Percentiles rank a stretch among this genome's conserved stretches.
phyloP scores from a whole-genome alignment of 1,140 invertebrate genomes.

The Palaemon carinicauda region DNA sequence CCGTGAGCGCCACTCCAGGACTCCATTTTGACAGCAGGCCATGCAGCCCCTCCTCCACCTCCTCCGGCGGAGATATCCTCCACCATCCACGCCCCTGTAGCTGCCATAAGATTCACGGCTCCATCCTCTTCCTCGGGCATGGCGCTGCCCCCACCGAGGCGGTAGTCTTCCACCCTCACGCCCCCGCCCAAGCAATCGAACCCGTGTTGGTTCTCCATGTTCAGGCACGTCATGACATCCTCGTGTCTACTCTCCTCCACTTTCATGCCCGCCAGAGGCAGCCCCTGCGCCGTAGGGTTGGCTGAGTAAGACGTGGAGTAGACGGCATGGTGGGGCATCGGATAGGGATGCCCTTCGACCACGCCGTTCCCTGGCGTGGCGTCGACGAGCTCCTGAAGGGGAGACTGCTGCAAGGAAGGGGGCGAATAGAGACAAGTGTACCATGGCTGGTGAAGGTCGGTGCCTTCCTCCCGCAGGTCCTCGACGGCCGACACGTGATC shows the following conservation, averaged over 20 bases:
- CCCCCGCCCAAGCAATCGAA: neutral
- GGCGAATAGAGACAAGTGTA: neutral
- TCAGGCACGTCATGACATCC: neutral
- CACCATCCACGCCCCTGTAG: neutral
- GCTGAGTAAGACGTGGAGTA: neutral
- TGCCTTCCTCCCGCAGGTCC: neutral
- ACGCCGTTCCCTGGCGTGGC: neutral
- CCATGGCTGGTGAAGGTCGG: neutral
- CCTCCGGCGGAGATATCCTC: neutral
- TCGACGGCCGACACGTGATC: neutral
- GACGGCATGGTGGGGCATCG: neutral
- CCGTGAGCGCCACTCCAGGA: neutral
- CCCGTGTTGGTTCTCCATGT: neutral
- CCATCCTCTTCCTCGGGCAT: no score
- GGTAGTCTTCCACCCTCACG: neutral
- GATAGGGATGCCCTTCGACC: neutral
- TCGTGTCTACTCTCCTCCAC: neutral
- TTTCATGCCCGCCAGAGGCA: neutral
- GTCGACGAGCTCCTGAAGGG: neutral
- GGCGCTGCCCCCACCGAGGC: no score
- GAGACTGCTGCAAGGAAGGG: neutral
- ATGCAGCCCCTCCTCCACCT: neutral
- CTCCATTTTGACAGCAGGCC: neutral
- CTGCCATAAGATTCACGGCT: no score
- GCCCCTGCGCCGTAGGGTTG: neutral